These are phyloP conservation scores for Dromaius novaehollandiae DNA, from an alignment of 2,113 vertebrate genomes.

Conservation along the genomic window DNA sequence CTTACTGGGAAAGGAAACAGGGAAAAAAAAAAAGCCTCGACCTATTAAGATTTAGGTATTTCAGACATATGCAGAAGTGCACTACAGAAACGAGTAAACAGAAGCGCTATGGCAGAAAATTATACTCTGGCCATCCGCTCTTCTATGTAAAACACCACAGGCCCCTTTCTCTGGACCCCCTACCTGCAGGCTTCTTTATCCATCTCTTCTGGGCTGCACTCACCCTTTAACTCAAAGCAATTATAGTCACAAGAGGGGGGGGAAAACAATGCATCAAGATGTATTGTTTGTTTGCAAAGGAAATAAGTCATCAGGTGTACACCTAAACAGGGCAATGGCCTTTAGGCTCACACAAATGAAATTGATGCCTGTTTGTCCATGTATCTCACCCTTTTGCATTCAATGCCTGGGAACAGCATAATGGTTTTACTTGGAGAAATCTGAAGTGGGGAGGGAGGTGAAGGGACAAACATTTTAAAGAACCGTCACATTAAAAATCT, in stretches of 20 bases:
- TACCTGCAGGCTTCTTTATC: background rate
- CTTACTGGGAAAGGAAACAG: background rate
- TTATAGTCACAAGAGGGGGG: background rate
- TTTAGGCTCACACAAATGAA: background rate
- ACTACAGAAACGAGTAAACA: background rate
- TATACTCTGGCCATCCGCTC: background rate
- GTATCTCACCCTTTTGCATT: background rate
- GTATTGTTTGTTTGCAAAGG: background rate
- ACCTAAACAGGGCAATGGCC: background rate
- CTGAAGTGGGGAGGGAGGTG: background rate
- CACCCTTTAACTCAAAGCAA: background rate
- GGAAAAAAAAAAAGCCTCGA: background rate
- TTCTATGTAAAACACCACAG: background rate
- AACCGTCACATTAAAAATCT: background rate
- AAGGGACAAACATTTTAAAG: background rate
- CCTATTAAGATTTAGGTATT: background rate
- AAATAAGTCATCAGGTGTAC: background rate
- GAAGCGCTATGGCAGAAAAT: background rate
- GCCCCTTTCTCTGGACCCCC: background rate
- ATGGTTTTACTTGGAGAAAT: conserved; percentile 9
- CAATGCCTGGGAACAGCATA: background rate
- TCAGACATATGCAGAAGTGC: background rate
- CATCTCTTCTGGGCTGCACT: background rate
- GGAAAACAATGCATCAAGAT: background rate
- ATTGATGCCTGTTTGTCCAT: background rate